phyloP scores from a whole-genome alignment of 2,113 vertebrate species.

The Chunga burmeisteri region DNA sequence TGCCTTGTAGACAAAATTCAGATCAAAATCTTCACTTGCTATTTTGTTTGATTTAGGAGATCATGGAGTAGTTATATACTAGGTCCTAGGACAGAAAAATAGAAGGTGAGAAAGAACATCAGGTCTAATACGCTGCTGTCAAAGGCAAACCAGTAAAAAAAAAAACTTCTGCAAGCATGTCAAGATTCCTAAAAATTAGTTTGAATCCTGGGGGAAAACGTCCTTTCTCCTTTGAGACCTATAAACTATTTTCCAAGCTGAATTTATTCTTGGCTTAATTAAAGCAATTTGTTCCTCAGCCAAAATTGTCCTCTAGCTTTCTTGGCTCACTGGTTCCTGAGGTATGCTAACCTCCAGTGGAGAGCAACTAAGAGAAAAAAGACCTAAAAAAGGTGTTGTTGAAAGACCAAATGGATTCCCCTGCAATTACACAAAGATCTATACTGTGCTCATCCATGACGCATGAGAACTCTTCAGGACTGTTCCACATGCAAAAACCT shows the following conservation, averaged over 20 bases:
- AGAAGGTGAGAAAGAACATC: not conserved
- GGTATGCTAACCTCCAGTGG: not conserved
- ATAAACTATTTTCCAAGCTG: not conserved
- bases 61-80: not conserved
- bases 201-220: not conserved
- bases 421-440: not conserved
- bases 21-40: not conserved
- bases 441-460: not conserved
- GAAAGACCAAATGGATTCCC: not conserved
- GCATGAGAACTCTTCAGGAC: not conserved
- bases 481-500: not conserved
- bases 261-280: not conserved
- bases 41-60: conserved; percentile 1
- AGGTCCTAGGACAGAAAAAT: not conserved
- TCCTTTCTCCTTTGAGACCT: not conserved
- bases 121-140: not conserved
- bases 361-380: not conserved
- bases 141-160: not conserved
- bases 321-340: not conserved
- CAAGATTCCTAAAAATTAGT: not conserved
- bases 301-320: not conserved
- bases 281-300: not conserved
- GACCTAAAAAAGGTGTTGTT: not conserved
- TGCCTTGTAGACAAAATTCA: not conserved
- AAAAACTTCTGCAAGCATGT: not conserved